Base-by-base conservation (phyloP, 1,140 invertebrate species). In the Drosophila ambigua region DNA sequence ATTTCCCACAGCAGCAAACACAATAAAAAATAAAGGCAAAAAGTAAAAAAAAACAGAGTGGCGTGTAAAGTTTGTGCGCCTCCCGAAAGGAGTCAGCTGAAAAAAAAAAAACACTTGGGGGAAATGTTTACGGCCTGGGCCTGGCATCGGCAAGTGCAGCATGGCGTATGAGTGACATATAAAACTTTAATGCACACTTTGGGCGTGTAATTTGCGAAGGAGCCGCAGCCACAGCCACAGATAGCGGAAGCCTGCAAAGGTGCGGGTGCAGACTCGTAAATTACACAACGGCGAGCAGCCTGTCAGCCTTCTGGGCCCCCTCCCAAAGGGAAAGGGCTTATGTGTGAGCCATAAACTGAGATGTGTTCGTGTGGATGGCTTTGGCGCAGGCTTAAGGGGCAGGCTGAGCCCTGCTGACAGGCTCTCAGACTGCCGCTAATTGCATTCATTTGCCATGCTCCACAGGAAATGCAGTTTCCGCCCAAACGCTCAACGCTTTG, bases 161-260 rank as follows among this genome's bases (percentile, higher is more conserved):
- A 77, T 78, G 82, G 82, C 81, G 78, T 68, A 75, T 81, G 82
- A 87, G 82, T 82, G 82, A 87, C 65, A 68, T 28, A 78, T 75
- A 78, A 87, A 85, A 87, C 63, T 82, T 87, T 76, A 88, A 79
- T 71, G 78, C 55, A 75, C 61, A 67, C 77, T 81, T 72, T 88
- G 76, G 66, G 8, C 53, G 80, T 59, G 57, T 51, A 53, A 74
- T 80, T 65, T 85, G 61, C 58, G 41, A 39, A 39, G 35, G 35
- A 13, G 35, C 4, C 4, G 45, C 11, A 20, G 24, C 31, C 44
- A 39, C 35, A 20, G 24, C 31, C 44, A 39, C 35, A 57, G 66
- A 68, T 57, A 57, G 35, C 64, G 4, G 35, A 39, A 39, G 35
- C 35, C 11, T 4, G 35, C 35, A 13, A 39, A 39, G 35, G 35